These are phyloP conservation scores for Acronicta psi DNA, from an alignment of 2,888 invertebrate genomes.

Conservation along the genomic window DNA sequence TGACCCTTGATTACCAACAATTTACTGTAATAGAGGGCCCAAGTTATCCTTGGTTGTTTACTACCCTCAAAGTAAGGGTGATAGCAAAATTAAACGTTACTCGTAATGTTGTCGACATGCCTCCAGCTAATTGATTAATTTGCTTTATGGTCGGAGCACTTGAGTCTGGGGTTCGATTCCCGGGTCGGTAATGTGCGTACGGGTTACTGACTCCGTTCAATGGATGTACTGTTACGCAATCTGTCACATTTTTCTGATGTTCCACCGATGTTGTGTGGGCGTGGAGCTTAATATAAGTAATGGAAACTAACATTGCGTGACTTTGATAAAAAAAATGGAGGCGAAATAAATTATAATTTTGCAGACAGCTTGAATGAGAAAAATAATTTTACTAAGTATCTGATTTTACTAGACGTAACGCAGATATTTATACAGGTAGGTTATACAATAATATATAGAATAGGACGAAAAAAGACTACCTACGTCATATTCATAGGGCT, in stretches of 20 bases:
- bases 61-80: slow-evolving; percentile 71
- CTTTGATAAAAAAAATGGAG: slow-evolving; percentile 9
- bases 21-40: slow-evolving; percentile 49
- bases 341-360: not conserved
- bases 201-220: slow-evolving; percentile 79
- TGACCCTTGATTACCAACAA: slow-evolving; percentile 57
- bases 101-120: slow-evolving; percentile 88
- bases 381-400: too few species aligned
- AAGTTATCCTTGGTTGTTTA: slow-evolving; percentile 61
- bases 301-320: slow-evolving; percentile 55
- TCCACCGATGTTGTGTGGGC: slow-evolving; percentile 50
- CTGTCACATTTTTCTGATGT: slow-evolving; percentile 83
- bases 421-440: too few species aligned
- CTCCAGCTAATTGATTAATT: slow-evolving; percentile 89
- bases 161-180: slow-evolving; percentile 82
- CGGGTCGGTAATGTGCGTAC: slow-evolving; percentile 78
- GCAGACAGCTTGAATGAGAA: too few species aligned
- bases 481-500: not conserved
- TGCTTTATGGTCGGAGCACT: slow-evolving; percentile 87
- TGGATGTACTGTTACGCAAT: slow-evolving; percentile 83
- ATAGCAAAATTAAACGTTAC: slow-evolving; percentile 84
- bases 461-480: too few species aligned
- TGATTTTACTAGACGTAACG: too few species aligned
- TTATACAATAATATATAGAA: too few species aligned
- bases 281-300: slow-evolving; percentile 64